Percentiles rank a stretch among this genome's conserved stretches.
Evolutionary conservation across 2,797 vertebrate genomes (phyloP).

Genomic region (Molothrus aeneus): DNA sequence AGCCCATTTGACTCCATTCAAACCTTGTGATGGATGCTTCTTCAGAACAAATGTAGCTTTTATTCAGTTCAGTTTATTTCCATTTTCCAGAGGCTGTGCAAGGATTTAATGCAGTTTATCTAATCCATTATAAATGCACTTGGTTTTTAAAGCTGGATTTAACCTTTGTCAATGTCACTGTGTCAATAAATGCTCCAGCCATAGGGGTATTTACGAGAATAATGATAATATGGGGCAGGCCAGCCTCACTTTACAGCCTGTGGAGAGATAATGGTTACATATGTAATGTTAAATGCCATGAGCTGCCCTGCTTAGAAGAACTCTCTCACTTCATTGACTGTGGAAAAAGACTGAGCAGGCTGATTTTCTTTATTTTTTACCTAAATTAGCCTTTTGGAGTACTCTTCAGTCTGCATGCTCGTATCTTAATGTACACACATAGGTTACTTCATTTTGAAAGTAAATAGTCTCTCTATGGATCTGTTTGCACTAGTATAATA

Average conservation of each 20-base stretch:
- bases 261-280: neutral
- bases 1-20: neutral
- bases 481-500: neutral
- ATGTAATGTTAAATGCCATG: neutral
- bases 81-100: slow-evolving; percentile 22
- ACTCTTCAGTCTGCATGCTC: neutral
- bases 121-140: slow-evolving; percentile 19
- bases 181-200: neutral
- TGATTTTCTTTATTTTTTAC: slow-evolving; percentile 31
- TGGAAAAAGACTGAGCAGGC: neutral
- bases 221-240: neutral
- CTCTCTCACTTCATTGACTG: neutral
- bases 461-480: slow-evolving; percentile 16
- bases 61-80: slow-evolving; percentile 23
- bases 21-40: neutral
- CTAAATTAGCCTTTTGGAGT: slow-evolving; percentile 20
- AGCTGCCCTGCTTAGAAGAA: neutral
- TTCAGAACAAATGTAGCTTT: slow-evolving; percentile 15
- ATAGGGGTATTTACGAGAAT: slow-evolving; percentile 2
- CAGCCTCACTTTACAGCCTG: neutral
- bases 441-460: slow-evolving; percentile 17
- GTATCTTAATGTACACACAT: neutral
- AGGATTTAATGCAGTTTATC: slow-evolving; percentile 33
- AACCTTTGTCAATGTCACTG: slow-evolving; percentile 23
- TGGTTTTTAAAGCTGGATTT: slow-evolving; percentile 30